phyloP scores from a whole-genome alignment of 2,888 invertebrate genomes.

The Epirrhoe alternata region DNA sequence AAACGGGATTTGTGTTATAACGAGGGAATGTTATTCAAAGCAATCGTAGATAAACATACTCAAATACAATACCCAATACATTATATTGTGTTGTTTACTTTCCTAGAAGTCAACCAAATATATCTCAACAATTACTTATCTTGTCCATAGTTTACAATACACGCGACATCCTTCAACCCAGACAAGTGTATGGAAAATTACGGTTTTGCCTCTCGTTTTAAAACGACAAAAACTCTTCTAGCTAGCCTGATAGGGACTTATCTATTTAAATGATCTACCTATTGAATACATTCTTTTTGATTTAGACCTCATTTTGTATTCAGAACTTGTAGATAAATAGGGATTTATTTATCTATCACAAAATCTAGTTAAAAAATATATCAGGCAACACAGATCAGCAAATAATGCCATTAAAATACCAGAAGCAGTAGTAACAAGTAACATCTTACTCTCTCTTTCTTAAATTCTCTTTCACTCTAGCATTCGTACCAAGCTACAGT shows the following conservation, averaged over 20 bases:
- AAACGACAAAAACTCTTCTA: background rate
- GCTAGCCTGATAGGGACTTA: background rate
- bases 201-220: background rate
- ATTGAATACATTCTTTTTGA: too few species aligned
- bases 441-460: too few species aligned
- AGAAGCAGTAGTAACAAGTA: too few species aligned
- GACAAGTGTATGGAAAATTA: background rate
- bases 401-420: too few species aligned
- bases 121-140: background rate
- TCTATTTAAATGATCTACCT: background rate
- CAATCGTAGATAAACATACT: background rate
- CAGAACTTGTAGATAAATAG: too few species aligned
- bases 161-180: background rate
- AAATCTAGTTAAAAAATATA: too few species aligned
- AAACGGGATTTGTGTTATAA: too few species aligned
- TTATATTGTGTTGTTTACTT: background rate
- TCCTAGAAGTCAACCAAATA: background rate
- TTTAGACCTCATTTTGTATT: too few species aligned
- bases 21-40: too few species aligned
- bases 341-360: too few species aligned
- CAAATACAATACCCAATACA: background rate
- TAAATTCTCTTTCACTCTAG: constrained; percentile 7
- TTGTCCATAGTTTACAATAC: background rate
- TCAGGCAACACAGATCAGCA: too few species aligned
- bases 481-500: constrained; percentile 12